Base-by-base conservation (phyloP, 2,113 vertebrate species). In the Illadopsis cleaveri region DNA sequence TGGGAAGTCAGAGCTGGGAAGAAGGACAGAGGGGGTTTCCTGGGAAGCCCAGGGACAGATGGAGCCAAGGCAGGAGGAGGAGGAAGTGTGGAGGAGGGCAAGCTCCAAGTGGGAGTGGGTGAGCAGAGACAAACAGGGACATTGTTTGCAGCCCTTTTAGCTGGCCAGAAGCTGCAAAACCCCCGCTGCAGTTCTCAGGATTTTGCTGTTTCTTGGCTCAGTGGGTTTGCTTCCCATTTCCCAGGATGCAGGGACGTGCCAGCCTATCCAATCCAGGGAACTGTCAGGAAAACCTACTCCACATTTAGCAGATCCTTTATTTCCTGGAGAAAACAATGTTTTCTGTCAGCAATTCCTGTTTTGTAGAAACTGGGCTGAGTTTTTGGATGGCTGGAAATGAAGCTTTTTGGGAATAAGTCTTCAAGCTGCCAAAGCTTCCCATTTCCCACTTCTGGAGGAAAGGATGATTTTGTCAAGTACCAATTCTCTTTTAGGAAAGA, bases 161-260 rank as follows among this genome's bases (percentile, higher is more conserved):
- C 50, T 14, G 31, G 42, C 62, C 89, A 50, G 72, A 5, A 82
- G 68, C 68, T 70, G 12, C 47, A 57, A 28, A 54, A 37, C 9
- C 37, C 1, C 1, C 0, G 0, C 31, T 5, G 5, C 21, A 2
- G 8, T 33, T 7, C 40, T 53, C 17, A 4, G 15, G 28, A 11
- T 25, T 50, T 70, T 1, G 0, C 19, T 24, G 57, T 14, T 64
- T 18, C 66, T 45, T 13, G 16, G 62, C 54, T 4, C 27, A 1
- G 28, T 2, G 4, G 13, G 23, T 47, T 60, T 40, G 28, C 21
- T 65, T 66, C 62, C 31, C 3, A 0, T 38, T 57, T 89, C 89
- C 64, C 0, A 0, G 82, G 38, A n/a, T 17, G 8, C 13, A 5
- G 6, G 76, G 69, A 56, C 9, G 4, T 6, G 28, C 23, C 78